Evolutionary conservation across 1,140 invertebrate species (phyloP), one percentile per base, ranked within the genome.

Genomic region (Procambarus virginalis): DNA sequence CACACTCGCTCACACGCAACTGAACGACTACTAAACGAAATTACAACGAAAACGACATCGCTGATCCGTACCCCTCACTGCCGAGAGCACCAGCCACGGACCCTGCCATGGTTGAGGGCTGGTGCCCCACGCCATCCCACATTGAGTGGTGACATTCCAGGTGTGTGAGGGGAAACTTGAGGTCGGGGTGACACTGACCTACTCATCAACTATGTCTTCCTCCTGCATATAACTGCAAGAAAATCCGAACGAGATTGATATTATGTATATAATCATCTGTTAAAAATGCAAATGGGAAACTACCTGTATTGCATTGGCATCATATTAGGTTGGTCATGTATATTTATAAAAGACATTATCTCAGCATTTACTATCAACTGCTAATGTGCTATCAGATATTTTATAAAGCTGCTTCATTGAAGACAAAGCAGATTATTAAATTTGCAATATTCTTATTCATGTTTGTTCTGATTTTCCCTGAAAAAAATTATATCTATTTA

Each of bases 1-100:
- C 86, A 88, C 86, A 88, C 86, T 88, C 86, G 86, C 82, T 81
- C 86, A 88, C 86, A 81, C 79, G 78, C 86, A 81, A 88, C 86
- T 80, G 46, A 34, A 80, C 86, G 86, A 88, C 86, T 75, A 8
- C 82, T 10, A 55, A 88, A 81, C 78, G 78, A 88, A 88, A 60
- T 46, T 73, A 49, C 79, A 55, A 75, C 79, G 86, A 88, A 87
- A 88, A 88, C 86, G 86, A 88, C 86, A 88, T 75, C 86, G n/a
- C 64, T 81, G 78, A 82, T 73, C 86, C 86, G 48, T 70, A 22
- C 86, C 86, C 79, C 22, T 81, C 78, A 88, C 78, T 64, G 86
- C 60, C 45, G 78, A 34, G 68, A 73, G 68, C 68, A 73, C 22
- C 48, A 58, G 79, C 78, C 51, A 34, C 73, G 9, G 8, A 12